These are phyloP conservation scores for Drosophila emarginata DNA, from an alignment of 2,888 invertebrate species.

Conservation along the genomic window DNA sequence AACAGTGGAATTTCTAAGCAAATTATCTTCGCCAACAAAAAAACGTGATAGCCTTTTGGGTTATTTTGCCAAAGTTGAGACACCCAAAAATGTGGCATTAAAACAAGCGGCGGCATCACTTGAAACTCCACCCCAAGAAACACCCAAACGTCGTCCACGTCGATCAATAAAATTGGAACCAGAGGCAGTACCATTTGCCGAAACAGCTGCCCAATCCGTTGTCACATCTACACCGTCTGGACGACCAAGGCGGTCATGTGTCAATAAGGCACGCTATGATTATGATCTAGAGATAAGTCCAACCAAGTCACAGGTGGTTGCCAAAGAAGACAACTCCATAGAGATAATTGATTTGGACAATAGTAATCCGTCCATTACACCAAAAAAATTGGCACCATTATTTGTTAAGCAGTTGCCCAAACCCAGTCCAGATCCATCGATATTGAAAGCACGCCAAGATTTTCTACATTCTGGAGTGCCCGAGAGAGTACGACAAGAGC, in stretches of 20 bases:
- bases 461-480: constrained; percentile 90
- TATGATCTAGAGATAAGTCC: constrained; percentile 74
- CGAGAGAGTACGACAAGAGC: constrained; percentile 85
- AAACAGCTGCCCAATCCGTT: constrained; percentile 1
- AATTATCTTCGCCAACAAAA: constrained; percentile 85
- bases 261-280: constrained; percentile 79
- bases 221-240: constrained; percentile 53
- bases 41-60: constrained; percentile 85
- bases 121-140: constrained; percentile 31
- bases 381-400: constrained; percentile 87
- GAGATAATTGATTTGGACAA: constrained; percentile 76
- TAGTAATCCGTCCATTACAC: constrained; percentile 61
- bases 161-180: constrained; percentile 16
- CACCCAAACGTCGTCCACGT: constrained; percentile 49
- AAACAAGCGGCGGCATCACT: constrained; percentile 10
- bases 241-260: constrained; percentile 78
- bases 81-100: constrained; percentile 53
- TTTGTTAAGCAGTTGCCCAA: constrained; percentile 85
- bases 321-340: constrained; percentile 24
- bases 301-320: constrained; percentile 37
- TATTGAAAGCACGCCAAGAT: constrained; percentile 86
- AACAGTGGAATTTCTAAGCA: constrained; percentile 83
- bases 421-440: constrained; percentile 84
- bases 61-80: constrained; percentile 84
- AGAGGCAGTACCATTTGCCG: neutral